Conservation (phyloP, 1,140 invertebrate genomes). For the Drosophila takahashii region DNA sequence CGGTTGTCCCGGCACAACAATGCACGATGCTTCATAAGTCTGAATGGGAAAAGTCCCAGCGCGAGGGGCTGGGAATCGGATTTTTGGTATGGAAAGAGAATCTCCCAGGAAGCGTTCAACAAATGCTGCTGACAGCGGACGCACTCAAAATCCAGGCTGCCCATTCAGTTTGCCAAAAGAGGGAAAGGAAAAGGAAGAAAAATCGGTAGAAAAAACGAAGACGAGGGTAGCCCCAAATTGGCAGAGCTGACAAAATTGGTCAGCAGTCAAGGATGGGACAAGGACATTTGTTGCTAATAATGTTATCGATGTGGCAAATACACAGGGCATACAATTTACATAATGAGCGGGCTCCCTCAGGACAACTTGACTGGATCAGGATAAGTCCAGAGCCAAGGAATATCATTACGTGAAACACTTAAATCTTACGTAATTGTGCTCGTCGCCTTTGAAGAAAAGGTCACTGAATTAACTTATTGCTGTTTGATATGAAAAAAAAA, state of each 20-base stretch:
- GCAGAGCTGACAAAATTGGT: constrained; percentile 68
- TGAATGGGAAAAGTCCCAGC: constrained; percentile 33
- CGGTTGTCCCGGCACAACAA: constrained; percentile 54
- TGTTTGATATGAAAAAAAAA: background rate
- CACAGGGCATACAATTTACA: constrained; percentile 47
- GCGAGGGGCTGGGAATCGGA: background rate
- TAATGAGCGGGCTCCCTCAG: constrained; percentile 31
- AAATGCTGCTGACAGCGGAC: constrained; percentile 80
- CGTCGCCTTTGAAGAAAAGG: background rate
- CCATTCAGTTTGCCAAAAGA: constrained; percentile 42
- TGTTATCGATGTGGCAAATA: constrained; percentile 74
- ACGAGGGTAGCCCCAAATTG: constrained; percentile 71
- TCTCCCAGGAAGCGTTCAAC: constrained; percentile 61
- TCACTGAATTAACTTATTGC: background rate
- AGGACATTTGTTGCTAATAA: constrained; percentile 77
- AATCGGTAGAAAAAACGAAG: constrained; percentile 35
- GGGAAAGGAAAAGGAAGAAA: constrained; percentile 23
- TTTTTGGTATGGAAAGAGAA: background rate
- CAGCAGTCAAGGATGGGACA: constrained; percentile 22
- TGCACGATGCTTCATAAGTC: constrained; percentile 69
- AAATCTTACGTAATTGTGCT: constrained; percentile 11
- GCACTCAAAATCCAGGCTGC: constrained; percentile 48
- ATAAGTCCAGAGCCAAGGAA: constrained; percentile 1
- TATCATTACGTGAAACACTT: constrained; percentile 18
- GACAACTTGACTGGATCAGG: constrained; percentile 25